Evolutionary conservation across 2,113 vertebrate genomes (phyloP), one percentile per base, ranked within the genome.

Genomic region (Naja naja): DNA sequence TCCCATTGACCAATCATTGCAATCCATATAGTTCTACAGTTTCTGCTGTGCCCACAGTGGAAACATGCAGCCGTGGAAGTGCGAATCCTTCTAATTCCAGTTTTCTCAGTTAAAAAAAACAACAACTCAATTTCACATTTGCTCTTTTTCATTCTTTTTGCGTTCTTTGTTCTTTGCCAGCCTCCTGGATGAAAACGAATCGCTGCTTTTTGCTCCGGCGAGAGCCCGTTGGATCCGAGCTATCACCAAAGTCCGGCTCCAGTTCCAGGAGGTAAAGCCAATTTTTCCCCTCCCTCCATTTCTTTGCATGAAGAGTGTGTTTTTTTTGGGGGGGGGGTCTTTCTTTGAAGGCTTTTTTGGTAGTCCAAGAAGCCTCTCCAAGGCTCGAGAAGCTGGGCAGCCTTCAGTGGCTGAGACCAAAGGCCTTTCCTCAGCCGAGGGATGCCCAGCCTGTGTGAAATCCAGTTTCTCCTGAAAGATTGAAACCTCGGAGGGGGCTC

Each of bases 161-260:
- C 30, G 52, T 96, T 81, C 95, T 97, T 60, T 54, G 55, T 96
- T 96, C 95, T 69, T 93, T 89, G 89, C 25, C 94, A 98, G 98
- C 92, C 94, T 92, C 95, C 96, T 93, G 1, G 93, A 97, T 90
- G 98, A 98, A 93, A 95, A 91, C 0, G 98, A 97, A 25, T 96
- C 97, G 9, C 98, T 97, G 1, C 98, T 98, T 0, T 99, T 99
- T 97, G 97, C 98, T 43, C 97, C 98, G 53, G 98, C 99, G 39
- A 98, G 98, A 98, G 96, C 98, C 8, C 98, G 95, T 6, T 99
- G 99, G 99, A 97, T 99, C 93, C 98, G 98, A 97, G 99, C 98
- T 92, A 99, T 99, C 94, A 99, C 97, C 97, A 99, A 99, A 98
- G 98, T 99, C 94, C 98, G 98, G 94, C 97, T 99, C 94, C 98